These are phyloP conservation scores for Osmerus mordax DNA, from an alignment of 2,113 vertebrate genomes.

Conservation along the genomic window DNA sequence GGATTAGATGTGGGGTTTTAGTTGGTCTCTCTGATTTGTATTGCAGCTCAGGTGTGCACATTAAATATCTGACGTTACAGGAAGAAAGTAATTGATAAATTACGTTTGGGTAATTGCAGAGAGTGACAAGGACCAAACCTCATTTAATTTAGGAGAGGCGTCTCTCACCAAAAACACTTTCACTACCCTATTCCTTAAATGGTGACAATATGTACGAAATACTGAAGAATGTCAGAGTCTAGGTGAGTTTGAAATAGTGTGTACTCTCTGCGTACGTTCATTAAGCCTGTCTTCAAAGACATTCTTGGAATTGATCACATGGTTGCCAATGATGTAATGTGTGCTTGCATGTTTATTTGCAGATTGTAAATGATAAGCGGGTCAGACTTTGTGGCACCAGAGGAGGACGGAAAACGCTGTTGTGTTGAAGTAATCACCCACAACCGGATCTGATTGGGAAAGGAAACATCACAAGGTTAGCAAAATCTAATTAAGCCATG, in stretches of 20 bases:
- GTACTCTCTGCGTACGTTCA: constrained; percentile 50
- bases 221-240: not conserved
- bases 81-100: not conserved
- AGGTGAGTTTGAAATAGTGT: not conserved
- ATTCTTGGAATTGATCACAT: constrained; percentile 72
- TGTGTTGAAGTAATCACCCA: constrained; percentile 59
- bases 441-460: constrained; percentile 63
- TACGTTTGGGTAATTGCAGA: not conserved
- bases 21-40: no score
- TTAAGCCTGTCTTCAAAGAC: constrained; percentile 71
- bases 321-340: constrained; percentile 73
- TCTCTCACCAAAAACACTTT: no score
- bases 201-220: no score
- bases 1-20: no score
- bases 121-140: not conserved
- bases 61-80: not conserved
- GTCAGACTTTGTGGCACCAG: constrained; percentile 71
- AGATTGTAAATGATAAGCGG: constrained; percentile 75
- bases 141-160: no score
- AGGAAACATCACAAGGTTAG: constrained; percentile 64
- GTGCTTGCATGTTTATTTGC: constrained; percentile 74
- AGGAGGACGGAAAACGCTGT: constrained; percentile 60
- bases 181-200: no score
- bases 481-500: constrained; percentile 52
- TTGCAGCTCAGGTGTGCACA: no score